These are phyloP conservation scores for Centruroides vittatus DNA, from an alignment of 1,140 invertebrate species.

Conservation along the genomic window DNA sequence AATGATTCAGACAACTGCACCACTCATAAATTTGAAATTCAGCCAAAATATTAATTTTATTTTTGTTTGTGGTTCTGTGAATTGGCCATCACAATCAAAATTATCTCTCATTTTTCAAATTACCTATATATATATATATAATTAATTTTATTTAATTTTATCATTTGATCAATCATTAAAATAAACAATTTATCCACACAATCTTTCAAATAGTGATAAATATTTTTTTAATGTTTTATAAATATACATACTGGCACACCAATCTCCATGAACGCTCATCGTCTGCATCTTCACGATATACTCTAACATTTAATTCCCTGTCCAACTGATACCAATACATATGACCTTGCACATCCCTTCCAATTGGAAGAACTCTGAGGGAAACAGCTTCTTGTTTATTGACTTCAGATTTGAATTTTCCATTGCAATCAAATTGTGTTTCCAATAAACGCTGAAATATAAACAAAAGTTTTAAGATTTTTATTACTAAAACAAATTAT, in stretches of 20 bases:
- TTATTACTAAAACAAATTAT: too few relatives aligned
- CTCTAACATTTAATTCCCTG: constrained; percentile 67
- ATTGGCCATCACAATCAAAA: too few relatives aligned
- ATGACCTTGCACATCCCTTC: constrained; percentile 73
- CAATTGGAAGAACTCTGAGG: constrained; percentile 69
- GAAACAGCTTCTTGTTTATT: constrained; percentile 64
- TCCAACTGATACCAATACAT: constrained; percentile 89
- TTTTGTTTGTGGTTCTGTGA: too few relatives aligned
- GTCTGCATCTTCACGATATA: constrained; percentile 88
- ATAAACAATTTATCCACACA: too few relatives aligned
- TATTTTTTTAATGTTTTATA: background rate
- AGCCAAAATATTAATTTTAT: too few relatives aligned
- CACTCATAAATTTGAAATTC: too few relatives aligned
- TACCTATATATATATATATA: too few relatives aligned
- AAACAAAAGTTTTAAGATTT: constrained; percentile 7
- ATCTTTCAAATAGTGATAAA: background rate
- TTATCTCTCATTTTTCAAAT: too few relatives aligned
- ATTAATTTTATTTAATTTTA: too few relatives aligned
- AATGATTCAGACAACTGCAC: too few relatives aligned
- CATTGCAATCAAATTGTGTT: constrained; percentile 85
- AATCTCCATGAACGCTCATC: constrained; percentile 83
- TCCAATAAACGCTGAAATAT: constrained; percentile 67
- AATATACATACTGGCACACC: constrained; percentile 55
- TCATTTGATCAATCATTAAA: too few relatives aligned
- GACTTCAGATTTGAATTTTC: constrained; percentile 82